Conservation (phyloP, 2,113 vertebrate genomes). For the Buteo buteo region DNA sequence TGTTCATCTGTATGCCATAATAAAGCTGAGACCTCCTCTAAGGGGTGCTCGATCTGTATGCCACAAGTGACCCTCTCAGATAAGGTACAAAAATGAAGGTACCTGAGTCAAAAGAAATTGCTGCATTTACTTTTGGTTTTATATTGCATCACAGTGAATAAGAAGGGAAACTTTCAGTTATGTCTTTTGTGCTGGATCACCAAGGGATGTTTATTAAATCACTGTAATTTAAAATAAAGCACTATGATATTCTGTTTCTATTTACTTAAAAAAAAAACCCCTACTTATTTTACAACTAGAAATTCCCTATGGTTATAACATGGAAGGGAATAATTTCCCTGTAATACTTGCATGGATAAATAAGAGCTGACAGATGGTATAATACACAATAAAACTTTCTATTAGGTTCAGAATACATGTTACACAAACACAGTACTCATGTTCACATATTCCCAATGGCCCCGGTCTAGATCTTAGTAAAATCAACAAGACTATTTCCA, state of each 20-base stretch:
- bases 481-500: background rate
- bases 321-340: background rate
- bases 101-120: background rate
- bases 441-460: background rate
- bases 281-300: background rate
- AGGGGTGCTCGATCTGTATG: background rate
- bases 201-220: background rate
- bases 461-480: background rate
- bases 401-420: background rate
- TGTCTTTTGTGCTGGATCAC: background rate
- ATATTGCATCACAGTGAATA: background rate
- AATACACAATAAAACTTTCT: conserved; percentile 16
- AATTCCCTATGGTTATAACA: background rate
- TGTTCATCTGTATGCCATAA: background rate
- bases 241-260: background rate
- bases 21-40: background rate
- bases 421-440: background rate
- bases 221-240: conserved; percentile 1
- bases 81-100: background rate
- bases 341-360: background rate
- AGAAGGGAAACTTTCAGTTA: background rate
- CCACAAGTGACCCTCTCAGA: background rate
- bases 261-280: background rate
- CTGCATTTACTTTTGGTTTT: background rate
- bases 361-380: conserved; percentile 8